Base-by-base conservation (phyloP, 2,888 invertebrate genomes). In the Aspidapion aeneum region DNA sequence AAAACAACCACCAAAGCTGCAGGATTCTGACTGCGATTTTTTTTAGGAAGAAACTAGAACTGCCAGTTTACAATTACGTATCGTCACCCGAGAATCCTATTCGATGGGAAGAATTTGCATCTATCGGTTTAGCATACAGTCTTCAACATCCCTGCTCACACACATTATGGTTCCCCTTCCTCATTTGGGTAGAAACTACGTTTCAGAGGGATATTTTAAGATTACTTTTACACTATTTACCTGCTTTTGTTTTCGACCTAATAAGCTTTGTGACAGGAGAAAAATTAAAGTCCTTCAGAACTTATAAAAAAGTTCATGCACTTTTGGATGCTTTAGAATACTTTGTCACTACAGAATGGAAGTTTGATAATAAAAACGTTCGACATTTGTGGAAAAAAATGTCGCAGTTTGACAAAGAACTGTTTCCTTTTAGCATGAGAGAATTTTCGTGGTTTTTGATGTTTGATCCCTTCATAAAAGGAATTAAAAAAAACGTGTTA, bases 1-100 rank as follows among this genome's bases (percentile, higher is more conserved):
- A n/a, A n/a, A n/a, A n/a, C n/a, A n/a, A n/a, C n/a, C n/a, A n/a
- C n/a, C n/a, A n/a, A n/a, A n/a, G n/a, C n/a, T n/a, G n/a, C n/a
- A n/a, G n/a, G n/a, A n/a, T n/a, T n/a, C n/a, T n/a, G n/a, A n/a
- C n/a, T n/a, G n/a, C n/a, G n/a, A n/a, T n/a, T n/a, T n/a, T n/a
- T 63, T 63, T 20, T 22, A 71, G 69, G 58, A 66, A 57, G 5
- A 21, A 65, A 1, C 66, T 70, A 21, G 69, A 74, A 57, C 70
- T 76, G 1, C 83, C 87, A 0, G 87, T 96, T 55, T 96, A 91
- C 82, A 96, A 96, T 80, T 93, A 89, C 77, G 91, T 94, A 1
- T 91, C 94, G 1, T 90, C 93, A 0, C 83, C 84, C 1, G 85
- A 91, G 64, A 93, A 94, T 74, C 87, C 88, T 1, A 80, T 96